phyloP scores from a whole-genome alignment of 2,888 invertebrate species.

The Eubasilissa splendida region DNA sequence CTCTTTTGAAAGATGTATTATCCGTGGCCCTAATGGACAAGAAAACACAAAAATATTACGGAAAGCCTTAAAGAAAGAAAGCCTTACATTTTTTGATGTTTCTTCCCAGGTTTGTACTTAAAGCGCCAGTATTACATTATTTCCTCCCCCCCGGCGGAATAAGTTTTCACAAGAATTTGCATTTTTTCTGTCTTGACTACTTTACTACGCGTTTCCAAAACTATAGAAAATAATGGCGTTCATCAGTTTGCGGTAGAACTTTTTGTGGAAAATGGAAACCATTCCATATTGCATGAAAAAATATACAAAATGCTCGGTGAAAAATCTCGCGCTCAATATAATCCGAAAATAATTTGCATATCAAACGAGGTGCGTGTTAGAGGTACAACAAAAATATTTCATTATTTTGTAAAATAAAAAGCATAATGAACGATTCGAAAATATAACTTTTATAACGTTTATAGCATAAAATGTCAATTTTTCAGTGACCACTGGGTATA shows the following conservation, averaged over 20 bases:
- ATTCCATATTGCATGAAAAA: conserved; percentile 29
- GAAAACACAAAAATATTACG: neutral
- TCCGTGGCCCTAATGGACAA: conserved; percentile 16
- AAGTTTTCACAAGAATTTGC: too few relatives aligned
- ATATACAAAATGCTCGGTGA: conserved; percentile 13
- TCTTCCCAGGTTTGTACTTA: too few relatives aligned
- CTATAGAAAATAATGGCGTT: too few relatives aligned
- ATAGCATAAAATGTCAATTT: too few relatives aligned
- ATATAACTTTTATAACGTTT: neutral
- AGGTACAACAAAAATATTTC: neutral
- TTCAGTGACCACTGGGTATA: too few relatives aligned
- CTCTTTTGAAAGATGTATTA: conserved; percentile 8
- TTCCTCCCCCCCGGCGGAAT: too few relatives aligned
- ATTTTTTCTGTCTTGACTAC: too few relatives aligned
- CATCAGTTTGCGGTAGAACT: too few relatives aligned
- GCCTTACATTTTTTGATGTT: too few relatives aligned
- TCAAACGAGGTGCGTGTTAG: conserved; percentile 42
- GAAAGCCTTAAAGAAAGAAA: too few relatives aligned
- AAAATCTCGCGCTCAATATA: conserved; percentile 24
- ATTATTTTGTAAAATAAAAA: conserved; percentile 9
- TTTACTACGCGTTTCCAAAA: too few relatives aligned
- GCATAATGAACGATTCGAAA: conserved; percentile 11
- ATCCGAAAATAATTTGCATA: conserved; percentile 40
- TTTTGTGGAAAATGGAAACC: neutral
- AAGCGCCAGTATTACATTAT: too few relatives aligned